Percentiles rank a stretch among this genome's conserved stretches.
Conservation (phyloP, 2,888 invertebrate species). For the Platycheirus albimanus region DNA sequence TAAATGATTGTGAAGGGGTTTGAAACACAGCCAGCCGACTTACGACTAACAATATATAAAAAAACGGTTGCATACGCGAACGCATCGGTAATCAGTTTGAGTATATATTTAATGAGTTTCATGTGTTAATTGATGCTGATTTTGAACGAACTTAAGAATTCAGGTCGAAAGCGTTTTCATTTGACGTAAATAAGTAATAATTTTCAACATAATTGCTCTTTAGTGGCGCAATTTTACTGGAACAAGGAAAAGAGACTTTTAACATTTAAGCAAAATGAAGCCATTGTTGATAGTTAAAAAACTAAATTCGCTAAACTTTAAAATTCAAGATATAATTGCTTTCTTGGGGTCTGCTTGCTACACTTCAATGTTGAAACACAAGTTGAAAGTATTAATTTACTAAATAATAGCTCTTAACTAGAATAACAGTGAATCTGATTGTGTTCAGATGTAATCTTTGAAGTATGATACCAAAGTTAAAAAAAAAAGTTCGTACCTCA, state of each 20-base stretch:
- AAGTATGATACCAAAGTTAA: background rate
- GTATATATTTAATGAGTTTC: slow-evolving; percentile 58
- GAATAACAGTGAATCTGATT: too few relatives aligned
- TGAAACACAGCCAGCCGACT: background rate
- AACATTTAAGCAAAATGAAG: too few relatives aligned
- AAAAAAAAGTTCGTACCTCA: slow-evolving; percentile 3
- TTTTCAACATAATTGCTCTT: background rate
- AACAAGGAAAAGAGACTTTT: too few relatives aligned
- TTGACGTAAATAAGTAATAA: slow-evolving; percentile 42
- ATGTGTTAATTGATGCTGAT: slow-evolving; percentile 66
- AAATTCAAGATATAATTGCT: too few relatives aligned
- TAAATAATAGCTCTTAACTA: too few relatives aligned
- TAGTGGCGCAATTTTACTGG: too few relatives aligned
- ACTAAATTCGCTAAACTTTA: too few relatives aligned
- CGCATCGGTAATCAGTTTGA: slow-evolving; percentile 55
- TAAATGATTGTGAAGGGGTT: slow-evolving; percentile 29
- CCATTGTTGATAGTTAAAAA: too few relatives aligned
- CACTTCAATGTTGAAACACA: too few relatives aligned
- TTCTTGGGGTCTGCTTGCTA: too few relatives aligned
- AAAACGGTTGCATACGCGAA: slow-evolving; percentile 12
- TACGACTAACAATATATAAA: background rate
- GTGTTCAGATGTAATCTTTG: too few relatives aligned
- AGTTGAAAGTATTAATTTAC: too few relatives aligned
- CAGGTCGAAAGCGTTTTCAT: slow-evolving; percentile 56
- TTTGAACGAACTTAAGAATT: slow-evolving; percentile 52